Evolutionary conservation across 2,113 vertebrate genomes (phyloP).

Genomic region (Parus major): DNA sequence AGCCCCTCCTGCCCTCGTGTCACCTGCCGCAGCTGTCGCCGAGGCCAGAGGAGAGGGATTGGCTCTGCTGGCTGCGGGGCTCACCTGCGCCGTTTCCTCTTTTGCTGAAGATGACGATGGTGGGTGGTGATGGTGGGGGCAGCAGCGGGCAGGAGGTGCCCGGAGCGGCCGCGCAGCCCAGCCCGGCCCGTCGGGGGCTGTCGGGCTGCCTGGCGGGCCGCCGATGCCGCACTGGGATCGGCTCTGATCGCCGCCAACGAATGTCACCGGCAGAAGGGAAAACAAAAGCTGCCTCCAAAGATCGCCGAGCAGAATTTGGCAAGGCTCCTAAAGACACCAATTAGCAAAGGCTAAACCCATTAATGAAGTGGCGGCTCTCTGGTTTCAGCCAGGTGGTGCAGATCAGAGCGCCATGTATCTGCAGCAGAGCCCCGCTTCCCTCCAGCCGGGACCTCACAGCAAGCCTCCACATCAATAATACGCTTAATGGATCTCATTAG

Average conservation of each 20-base stretch:
- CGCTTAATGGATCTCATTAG: constrained; percentile 68
- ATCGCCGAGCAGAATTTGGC: constrained; percentile 46
- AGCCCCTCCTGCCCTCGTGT: background rate
- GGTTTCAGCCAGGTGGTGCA: constrained; percentile 74
- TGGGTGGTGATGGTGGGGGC: background rate
- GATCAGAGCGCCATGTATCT: constrained; percentile 65
- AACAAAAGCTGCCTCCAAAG: constrained; percentile 44
- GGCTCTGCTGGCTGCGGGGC: no score
- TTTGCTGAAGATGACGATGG: background rate
- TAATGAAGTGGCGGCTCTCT: constrained; percentile 69
- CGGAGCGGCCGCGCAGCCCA: background rate
- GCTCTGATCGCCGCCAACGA: constrained; percentile 20
- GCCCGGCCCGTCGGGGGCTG: background rate
- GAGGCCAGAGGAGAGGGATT: no score
- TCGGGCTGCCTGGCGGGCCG: background rate
- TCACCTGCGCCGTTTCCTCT: background rate
- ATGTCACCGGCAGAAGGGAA: constrained; percentile 39
- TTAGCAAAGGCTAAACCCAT: constrained; percentile 75
- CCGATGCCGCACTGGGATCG: background rate
- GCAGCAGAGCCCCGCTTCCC: constrained; percentile 48
- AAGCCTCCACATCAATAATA: constrained; percentile 66
- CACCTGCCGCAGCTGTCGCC: background rate
- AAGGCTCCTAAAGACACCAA: constrained; percentile 71
- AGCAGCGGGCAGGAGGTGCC: background rate
- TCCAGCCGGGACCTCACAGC: constrained; percentile 67